phyloP scores from a whole-genome alignment of 2,888 invertebrate genomes.

The Sesia bembeciformis region DNA sequence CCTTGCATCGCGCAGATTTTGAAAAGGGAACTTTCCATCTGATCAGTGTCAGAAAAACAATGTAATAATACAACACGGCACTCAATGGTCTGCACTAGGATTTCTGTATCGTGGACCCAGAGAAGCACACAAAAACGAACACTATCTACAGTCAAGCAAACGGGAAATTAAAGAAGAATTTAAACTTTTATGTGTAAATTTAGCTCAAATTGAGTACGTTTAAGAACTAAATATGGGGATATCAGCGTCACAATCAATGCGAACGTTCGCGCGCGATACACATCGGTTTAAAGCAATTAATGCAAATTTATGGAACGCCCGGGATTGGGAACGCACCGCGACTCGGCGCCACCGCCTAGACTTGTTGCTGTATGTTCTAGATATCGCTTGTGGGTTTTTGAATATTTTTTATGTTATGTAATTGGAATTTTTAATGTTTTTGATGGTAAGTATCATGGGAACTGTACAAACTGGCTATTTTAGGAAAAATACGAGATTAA shows the following conservation, averaged over 20 bases:
- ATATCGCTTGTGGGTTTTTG: conserved; percentile 9
- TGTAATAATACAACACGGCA: no score
- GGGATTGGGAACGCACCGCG: conserved; percentile 20
- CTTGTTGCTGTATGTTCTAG: conserved; percentile 18
- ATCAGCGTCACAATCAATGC: conserved; percentile 39
- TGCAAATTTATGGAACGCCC: conserved; percentile 41
- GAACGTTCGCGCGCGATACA: conserved; percentile 36
- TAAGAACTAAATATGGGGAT: conserved; percentile 4
- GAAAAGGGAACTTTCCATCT: no score
- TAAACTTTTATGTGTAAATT: not conserved
- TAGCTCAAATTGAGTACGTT: not conserved
- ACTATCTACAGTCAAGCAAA: no score
- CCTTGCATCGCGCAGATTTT: no score
- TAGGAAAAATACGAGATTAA: no score
- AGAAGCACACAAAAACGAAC: no score
- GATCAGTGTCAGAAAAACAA: no score
- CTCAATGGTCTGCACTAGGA: no score
- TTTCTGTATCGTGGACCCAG: no score
- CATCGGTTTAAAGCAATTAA: conserved; percentile 46
- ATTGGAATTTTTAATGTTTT: not conserved
- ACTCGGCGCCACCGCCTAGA: conserved; percentile 13
- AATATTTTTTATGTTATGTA: conserved; percentile 1
- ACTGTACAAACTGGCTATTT: no score
- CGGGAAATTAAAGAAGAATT: no score
- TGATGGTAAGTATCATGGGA: no score